phyloP scores from a whole-genome alignment of 2,888 invertebrate species.

The Mesorhabditis belari region DNA sequence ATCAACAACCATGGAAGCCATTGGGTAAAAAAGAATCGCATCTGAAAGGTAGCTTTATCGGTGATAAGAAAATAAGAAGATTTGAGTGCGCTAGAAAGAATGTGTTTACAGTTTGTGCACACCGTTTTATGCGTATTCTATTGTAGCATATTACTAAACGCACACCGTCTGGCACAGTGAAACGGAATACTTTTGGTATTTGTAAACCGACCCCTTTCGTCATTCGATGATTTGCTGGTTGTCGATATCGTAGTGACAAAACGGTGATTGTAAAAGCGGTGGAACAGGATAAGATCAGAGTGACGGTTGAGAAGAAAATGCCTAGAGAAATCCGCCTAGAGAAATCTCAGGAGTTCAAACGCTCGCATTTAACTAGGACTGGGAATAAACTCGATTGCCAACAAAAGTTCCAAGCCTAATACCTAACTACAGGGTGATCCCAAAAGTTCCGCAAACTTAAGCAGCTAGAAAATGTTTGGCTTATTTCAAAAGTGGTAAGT shows the following conservation, averaged over 20 bases:
- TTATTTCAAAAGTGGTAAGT: too few relatives aligned
- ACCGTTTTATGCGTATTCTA: too few relatives aligned
- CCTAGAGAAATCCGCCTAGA: too few relatives aligned
- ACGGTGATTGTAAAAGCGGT: constrained; percentile 40
- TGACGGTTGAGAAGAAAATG: constrained; percentile 40
- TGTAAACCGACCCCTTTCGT: constrained; percentile 11
- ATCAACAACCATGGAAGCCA: constrained; percentile 37
- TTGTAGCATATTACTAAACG: too few relatives aligned
- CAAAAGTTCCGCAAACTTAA: too few relatives aligned
- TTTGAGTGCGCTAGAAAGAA: neutral
- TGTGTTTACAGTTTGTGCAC: neutral
- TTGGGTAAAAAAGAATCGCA: constrained; percentile 33
- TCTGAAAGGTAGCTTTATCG: too few relatives aligned
- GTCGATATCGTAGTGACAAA: constrained; percentile 37
- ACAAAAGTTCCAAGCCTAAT: too few relatives aligned
- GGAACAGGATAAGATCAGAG: constrained; percentile 39
- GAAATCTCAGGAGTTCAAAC: constrained; percentile 1
- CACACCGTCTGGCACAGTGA: neutral
- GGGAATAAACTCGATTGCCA: too few relatives aligned
- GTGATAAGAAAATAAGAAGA: too few relatives aligned
- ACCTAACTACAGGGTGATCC: too few relatives aligned
- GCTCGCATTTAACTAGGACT: constrained; percentile 1
- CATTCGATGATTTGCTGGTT: constrained; percentile 33
- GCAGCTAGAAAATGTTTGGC: too few relatives aligned
- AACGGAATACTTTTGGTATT: neutral